A percentile compares a stretch with the other conserved stretches of the same genome.
Conservation (phyloP, 2,797 vertebrate genomes). For the Synanceia verrucosa region DNA sequence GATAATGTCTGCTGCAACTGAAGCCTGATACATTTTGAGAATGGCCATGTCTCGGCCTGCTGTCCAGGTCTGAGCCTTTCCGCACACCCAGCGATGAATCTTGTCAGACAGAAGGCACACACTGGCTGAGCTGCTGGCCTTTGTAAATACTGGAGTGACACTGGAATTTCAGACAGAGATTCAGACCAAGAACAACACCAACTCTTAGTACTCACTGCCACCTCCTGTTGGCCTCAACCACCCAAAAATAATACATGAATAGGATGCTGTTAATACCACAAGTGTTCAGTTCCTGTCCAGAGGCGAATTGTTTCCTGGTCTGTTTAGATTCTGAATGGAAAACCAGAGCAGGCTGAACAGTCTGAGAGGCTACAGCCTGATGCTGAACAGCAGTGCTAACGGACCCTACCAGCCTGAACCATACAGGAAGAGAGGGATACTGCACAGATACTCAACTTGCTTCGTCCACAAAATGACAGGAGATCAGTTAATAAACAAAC, state of each 20-base stretch:
- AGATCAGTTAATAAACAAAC: too few relatives aligned
- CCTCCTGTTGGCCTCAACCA: slow-evolving; percentile 23
- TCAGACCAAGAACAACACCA: slow-evolving; percentile 61
- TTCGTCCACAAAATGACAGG: too few relatives aligned
- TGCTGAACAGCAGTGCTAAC: slow-evolving; percentile 25
- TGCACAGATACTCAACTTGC: not conserved
- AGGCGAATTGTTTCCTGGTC: slow-evolving; percentile 26
- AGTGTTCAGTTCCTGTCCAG: slow-evolving; percentile 16
- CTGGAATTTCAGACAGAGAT: slow-evolving; percentile 63
- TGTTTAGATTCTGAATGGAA: slow-evolving; percentile 26
- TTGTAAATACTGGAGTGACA: slow-evolving; percentile 60
- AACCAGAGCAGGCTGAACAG: slow-evolving; percentile 12
- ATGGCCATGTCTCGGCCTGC: slow-evolving; percentile 28
- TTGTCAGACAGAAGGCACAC: slow-evolving; percentile 45
- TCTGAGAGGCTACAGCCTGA: slow-evolving; percentile 9
- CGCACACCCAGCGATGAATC: slow-evolving; percentile 38
- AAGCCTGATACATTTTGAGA: slow-evolving; percentile 37
- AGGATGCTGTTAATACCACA: slow-evolving; percentile 37
- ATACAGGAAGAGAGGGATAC: not conserved
- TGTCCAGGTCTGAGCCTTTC: slow-evolving; percentile 27
- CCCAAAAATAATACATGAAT: slow-evolving; percentile 36
- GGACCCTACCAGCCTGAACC: slow-evolving; percentile 13
- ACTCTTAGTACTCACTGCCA: not conserved
- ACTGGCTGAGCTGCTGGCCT: slow-evolving; percentile 25
- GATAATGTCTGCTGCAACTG: slow-evolving; percentile 26